A percentile compares a stretch with the other conserved stretches of the same genome.
phyloP scores from a whole-genome alignment of 2,113 vertebrate genomes.

The Coryphaenoides rupestris region DNA sequence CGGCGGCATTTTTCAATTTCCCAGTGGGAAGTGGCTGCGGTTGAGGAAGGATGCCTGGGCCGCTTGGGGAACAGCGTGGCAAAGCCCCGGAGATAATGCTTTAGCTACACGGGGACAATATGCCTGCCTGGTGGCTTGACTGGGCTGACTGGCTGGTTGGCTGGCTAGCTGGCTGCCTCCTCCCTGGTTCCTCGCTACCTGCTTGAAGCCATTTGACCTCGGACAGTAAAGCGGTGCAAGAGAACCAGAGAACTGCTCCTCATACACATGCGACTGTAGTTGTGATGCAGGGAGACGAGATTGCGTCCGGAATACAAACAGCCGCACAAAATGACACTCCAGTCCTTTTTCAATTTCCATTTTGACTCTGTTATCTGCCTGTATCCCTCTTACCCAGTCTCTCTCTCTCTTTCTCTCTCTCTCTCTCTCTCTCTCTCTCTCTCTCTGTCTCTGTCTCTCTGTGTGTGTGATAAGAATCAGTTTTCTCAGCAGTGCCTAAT shows the following conservation, averaged over 20 bases:
- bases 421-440: background rate
- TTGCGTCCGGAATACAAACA: background rate
- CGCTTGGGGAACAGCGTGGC: constrained; percentile 67
- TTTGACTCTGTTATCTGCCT: background rate
- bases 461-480: constrained; percentile 8
- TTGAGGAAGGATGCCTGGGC: constrained; percentile 62
- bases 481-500: constrained; percentile 15
- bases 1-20: constrained; percentile 70
- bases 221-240: background rate
- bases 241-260: background rate
- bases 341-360: constrained; percentile 11
- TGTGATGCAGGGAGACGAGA: background rate
- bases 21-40: constrained; percentile 63
- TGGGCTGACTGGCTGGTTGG: constrained; percentile 40
- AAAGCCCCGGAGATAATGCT: constrained; percentile 69
- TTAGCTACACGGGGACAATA: constrained; percentile 63
- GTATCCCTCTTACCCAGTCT: background rate
- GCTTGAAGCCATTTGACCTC: background rate
- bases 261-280: too few relatives aligned
- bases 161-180: constrained; percentile 17
- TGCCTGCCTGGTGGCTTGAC: constrained; percentile 49
- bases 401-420: background rate
- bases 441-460: background rate
- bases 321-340: constrained; percentile 6
- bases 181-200: too few relatives aligned